phyloP scores from a whole-genome alignment of 1,140 invertebrate species.

The Homarus americanus region DNA sequence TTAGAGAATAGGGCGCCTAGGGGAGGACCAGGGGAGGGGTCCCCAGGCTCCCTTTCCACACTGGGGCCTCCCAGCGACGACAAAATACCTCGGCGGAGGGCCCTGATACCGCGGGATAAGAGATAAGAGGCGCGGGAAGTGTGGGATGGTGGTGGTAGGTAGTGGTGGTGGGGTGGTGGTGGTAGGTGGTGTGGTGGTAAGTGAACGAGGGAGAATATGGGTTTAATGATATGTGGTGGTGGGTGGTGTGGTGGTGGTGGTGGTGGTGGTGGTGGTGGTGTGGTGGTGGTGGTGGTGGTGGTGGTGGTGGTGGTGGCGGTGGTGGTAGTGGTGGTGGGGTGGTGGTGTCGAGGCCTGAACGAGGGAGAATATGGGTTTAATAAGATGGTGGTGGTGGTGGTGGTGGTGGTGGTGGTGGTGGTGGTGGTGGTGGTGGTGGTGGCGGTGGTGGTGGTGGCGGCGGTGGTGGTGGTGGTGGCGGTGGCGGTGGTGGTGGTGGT shows the following conservation, averaged over 20 bases:
- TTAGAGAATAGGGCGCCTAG: conserved; percentile 55
- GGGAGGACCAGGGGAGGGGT: conserved; percentile 22
- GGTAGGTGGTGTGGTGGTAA: not conserved
- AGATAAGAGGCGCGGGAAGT: conserved; percentile 33
- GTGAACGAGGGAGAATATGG: not conserved
- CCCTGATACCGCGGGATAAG: conserved; percentile 44
- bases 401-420: not conserved
- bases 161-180: not conserved
- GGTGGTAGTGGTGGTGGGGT: not conserved
- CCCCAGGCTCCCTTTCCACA: conserved; percentile 37
- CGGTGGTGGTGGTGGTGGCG: not conserved
- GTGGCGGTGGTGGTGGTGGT: conserved; percentile 1
- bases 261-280: not conserved
- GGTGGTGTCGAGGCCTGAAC: not conserved
- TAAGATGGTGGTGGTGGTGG: not conserved
- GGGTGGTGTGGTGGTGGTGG: not conserved
- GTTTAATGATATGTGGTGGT: not conserved
- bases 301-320: not conserved
- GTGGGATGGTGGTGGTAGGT: not conserved
- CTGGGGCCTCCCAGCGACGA: conserved; percentile 44
- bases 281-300: not conserved
- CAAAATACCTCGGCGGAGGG: conserved; percentile 57
- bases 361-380: not conserved
- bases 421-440: not conserved
- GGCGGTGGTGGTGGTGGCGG: not conserved